phyloP scores from a whole-genome alignment of 2,888 invertebrate species.

The Melieria omissa region DNA sequence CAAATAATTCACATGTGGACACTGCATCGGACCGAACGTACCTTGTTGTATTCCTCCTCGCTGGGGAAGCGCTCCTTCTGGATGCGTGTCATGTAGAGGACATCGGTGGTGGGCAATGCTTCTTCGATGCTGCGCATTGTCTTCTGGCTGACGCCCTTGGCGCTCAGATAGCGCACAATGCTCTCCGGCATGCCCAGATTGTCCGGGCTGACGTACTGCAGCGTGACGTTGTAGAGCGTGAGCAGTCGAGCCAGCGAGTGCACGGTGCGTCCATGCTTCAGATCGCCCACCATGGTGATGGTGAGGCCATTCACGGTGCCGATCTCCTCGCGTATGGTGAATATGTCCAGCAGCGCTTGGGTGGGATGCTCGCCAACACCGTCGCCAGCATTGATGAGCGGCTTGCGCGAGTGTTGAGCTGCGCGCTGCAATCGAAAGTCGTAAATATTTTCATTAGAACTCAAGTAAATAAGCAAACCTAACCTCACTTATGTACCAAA shows the following conservation, averaged over 20 bases:
- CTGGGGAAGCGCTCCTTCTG: slow-evolving; percentile 91
- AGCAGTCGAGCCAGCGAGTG: slow-evolving; percentile 95
- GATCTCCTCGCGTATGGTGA: slow-evolving; percentile 98
- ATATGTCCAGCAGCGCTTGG: slow-evolving; percentile 96
- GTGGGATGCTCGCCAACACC: slow-evolving; percentile 98
- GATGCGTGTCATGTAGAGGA: slow-evolving; percentile 98
- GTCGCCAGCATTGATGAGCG: slow-evolving; percentile 98
- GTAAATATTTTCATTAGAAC: background rate
- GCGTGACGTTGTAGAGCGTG: slow-evolving; percentile 91
- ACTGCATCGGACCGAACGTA: slow-evolving; percentile 63
- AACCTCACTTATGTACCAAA: background rate
- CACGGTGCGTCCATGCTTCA: slow-evolving; percentile 97
- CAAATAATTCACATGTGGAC: too few relatives aligned
- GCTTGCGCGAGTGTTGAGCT: slow-evolving; percentile 84
- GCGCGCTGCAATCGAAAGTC: slow-evolving; percentile 73
- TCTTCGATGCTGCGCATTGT: slow-evolving; percentile 78
- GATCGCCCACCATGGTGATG: slow-evolving; percentile 97
- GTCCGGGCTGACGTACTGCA: slow-evolving; percentile 91
- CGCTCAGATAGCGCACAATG: slow-evolving; percentile 80
- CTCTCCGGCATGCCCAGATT: slow-evolving; percentile 92
- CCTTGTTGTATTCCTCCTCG: slow-evolving; percentile 87
- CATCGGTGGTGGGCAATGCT: slow-evolving; percentile 92
- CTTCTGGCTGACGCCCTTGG: slow-evolving; percentile 80
- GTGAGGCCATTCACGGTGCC: slow-evolving; percentile 98
- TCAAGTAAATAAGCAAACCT: background rate